Evolutionary conservation across 1,140 invertebrate genomes (phyloP), one percentile per base, ranked within the genome.

Genomic region (Drosophila tropicalis): DNA sequence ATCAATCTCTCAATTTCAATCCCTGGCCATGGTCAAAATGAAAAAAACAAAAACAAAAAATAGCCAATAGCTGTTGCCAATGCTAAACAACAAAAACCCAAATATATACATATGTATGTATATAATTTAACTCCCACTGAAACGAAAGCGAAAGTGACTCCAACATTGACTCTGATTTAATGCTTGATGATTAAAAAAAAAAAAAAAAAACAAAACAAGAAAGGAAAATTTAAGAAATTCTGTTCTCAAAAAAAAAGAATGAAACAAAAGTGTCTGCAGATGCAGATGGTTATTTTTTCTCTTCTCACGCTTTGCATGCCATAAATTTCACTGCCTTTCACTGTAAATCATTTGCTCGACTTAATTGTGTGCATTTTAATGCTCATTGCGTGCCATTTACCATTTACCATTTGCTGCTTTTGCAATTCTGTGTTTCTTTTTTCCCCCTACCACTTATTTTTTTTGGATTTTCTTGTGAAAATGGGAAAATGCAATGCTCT

Each of bases 311-410:
- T 86, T 76, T 81, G 71, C 79, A 85, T 86, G 74, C 81, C 75
- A 79, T 87, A 82, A 86, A 86, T 85, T 85, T 85, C 82, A 85
- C 82, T 81, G 79, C 82, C 82, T 85, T 85, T 85, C 82, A 85
- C 82, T 85, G 74, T 79, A 85, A 82, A 86, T 85, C 81, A 85
- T 86, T 86, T 86, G 79, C 68, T 41, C 75, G 56, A 86, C 67
- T 81, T 81, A 78, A 78, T 84, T 86, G 81, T 76, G 74, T 85
- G 82, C 78, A 85, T 84, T 85, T 84, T 74, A 86, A 85, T 86
- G 81, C 74, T 67, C 69, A 78, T 85, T 85, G 82, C 81, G 79
- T 85, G 81, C 78, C 65, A 67, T 70, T 71, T 81, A 67, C 72
- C 81, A 83, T 79, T 83, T 76, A 60, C 75, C 58, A 62, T 58